phyloP scores from a whole-genome alignment of 2,797 vertebrate species.

The Loris lydekkerianus region DNA sequence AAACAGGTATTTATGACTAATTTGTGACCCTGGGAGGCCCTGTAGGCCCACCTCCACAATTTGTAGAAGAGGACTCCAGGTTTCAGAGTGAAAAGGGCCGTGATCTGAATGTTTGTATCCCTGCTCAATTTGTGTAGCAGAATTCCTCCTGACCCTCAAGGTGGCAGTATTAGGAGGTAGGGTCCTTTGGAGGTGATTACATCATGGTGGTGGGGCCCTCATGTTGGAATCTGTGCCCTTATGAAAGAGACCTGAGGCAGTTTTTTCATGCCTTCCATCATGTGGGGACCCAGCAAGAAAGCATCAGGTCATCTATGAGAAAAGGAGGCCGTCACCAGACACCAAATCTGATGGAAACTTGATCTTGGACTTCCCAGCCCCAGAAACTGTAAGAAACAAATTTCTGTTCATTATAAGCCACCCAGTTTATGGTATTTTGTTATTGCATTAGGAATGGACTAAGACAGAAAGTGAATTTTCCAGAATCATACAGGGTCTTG shows the following conservation, averaged over 20 bases:
- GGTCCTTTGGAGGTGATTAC: too few relatives aligned
- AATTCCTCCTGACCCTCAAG: neutral
- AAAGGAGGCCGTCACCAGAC: neutral
- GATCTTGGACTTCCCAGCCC: too few relatives aligned
- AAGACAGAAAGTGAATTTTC: neutral
- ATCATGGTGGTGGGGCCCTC: neutral
- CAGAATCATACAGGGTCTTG: neutral
- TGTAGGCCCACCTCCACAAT: neutral
- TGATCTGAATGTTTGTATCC: neutral
- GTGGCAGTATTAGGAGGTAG: neutral
- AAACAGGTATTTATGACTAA: neutral
- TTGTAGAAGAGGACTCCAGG: neutral
- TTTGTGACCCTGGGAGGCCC: neutral
- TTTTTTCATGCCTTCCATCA: too few relatives aligned
- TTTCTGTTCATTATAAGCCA: neutral
- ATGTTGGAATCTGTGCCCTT: neutral
- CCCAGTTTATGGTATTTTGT: neutral
- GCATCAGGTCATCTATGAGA: neutral
- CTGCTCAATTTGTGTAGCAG: neutral
- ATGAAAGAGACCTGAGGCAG: too few relatives aligned
- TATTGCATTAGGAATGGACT: neutral
- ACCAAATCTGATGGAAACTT: neutral
- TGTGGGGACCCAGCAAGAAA: neutral
- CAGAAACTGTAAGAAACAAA: neutral
- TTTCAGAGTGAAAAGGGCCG: neutral